A percentile compares a stretch with the other conserved stretches of the same genome.
phyloP scores from a whole-genome alignment of 2,888 invertebrate genomes.

The Callosobruchus maculatus region DNA sequence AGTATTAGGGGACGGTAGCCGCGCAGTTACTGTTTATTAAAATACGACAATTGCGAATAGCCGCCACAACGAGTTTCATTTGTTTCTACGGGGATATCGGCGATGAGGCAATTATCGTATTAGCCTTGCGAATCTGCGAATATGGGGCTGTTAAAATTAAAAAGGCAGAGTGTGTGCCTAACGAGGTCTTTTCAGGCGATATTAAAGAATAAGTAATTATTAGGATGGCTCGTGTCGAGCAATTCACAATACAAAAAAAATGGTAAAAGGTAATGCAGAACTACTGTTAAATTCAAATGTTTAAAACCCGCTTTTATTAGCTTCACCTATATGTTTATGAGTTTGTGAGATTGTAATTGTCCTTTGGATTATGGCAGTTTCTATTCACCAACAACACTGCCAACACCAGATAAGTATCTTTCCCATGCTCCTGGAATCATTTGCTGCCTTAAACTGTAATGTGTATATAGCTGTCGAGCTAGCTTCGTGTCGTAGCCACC shows the following conservation, averaged over 20 bases:
- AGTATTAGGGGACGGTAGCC: slow-evolving; percentile 9
- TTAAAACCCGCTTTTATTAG: too few relatives aligned
- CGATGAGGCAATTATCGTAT: background rate
- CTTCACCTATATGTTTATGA: too few relatives aligned
- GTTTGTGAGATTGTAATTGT: too few relatives aligned
- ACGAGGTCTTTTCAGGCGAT: background rate
- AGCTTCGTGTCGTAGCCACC: too few relatives aligned
- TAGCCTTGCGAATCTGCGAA: background rate
- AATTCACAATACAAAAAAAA: background rate
- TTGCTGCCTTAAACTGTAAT: too few relatives aligned
- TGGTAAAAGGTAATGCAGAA: background rate
- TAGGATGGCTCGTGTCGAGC: background rate
- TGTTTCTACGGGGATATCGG: background rate
- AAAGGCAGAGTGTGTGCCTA: background rate
- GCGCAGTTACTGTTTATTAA: background rate
- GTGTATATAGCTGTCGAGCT: too few relatives aligned
- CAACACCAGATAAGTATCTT: too few relatives aligned
- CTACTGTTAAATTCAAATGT: background rate
- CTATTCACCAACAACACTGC: too few relatives aligned
- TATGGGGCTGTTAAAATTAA: background rate
- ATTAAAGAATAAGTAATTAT: background rate
- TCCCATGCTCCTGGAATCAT: too few relatives aligned
- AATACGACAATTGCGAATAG: background rate
- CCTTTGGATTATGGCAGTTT: too few relatives aligned
- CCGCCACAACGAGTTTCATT: background rate